These are phyloP conservation scores for Gasterosteus nipponicus DNA, from an alignment of 2,113 vertebrate genomes.

Conservation along the genomic window DNA sequence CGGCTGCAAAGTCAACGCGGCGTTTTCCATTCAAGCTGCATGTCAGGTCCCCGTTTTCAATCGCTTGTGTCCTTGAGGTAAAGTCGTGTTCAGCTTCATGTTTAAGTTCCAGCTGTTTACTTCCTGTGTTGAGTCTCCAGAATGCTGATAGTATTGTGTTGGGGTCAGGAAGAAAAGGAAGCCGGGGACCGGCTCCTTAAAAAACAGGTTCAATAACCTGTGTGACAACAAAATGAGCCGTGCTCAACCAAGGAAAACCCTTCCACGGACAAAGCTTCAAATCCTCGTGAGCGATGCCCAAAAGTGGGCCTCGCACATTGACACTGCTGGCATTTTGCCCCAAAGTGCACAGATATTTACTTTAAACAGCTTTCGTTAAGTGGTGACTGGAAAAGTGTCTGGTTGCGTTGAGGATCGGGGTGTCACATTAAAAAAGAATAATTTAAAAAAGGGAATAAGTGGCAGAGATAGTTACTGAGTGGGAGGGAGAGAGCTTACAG, in stretches of 20 bases:
- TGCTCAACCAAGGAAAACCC: neutral
- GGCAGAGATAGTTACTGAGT: slow-evolving; percentile 16
- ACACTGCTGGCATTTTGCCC: slow-evolving; percentile 20
- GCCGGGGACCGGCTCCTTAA: slow-evolving; percentile 56
- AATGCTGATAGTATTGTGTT: slow-evolving; percentile 69
- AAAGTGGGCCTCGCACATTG: slow-evolving; percentile 28
- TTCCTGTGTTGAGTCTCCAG: slow-evolving; percentile 68
- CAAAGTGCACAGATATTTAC: neutral
- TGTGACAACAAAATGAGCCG: slow-evolving; percentile 5
- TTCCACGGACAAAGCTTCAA: slow-evolving; percentile 13
- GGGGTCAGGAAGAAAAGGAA: slow-evolving; percentile 67
- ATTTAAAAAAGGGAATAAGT: too few species aligned
- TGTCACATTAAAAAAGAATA: neutral
- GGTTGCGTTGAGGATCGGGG: slow-evolving; percentile 8
- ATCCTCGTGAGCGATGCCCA: slow-evolving; percentile 19
- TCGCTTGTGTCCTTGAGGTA: neutral
- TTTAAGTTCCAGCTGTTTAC: slow-evolving; percentile 35
- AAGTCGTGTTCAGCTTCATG: slow-evolving; percentile 27
- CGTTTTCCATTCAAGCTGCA: slow-evolving; percentile 4
- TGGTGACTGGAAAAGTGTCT: slow-evolving; percentile 17
- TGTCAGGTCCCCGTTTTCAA: neutral
- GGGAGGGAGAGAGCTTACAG: neutral
- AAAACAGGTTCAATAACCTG: slow-evolving; percentile 59
- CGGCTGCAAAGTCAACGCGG: neutral
- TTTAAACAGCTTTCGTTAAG: slow-evolving; percentile 26